Conservation (phyloP, 2,113 vertebrate species). For the Pandion haliaetus region DNA sequence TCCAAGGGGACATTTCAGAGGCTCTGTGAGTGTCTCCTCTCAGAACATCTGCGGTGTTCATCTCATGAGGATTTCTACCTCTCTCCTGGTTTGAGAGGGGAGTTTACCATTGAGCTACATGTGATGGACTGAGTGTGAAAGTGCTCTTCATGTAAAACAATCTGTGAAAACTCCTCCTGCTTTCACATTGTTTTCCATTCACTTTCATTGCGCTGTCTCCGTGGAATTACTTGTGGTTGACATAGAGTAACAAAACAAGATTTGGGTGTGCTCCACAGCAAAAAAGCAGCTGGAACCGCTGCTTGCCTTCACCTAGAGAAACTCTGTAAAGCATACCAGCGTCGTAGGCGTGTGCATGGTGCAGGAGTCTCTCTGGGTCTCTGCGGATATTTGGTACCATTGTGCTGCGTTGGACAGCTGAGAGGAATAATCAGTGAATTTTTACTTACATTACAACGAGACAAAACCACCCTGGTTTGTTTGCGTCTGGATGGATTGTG, state of each 20-base stretch:
- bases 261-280: background rate
- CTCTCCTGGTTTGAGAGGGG: background rate
- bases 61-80: background rate
- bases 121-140: background rate
- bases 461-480: background rate
- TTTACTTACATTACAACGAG: background rate
- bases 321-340: too few relatives aligned
- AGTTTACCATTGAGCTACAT: background rate
- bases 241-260: background rate
- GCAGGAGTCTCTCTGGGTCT: background rate
- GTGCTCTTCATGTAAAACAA: background rate
- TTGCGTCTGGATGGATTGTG: background rate
- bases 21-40: background rate
- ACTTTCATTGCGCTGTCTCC: background rate
- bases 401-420: background rate
- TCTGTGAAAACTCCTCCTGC: background rate
- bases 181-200: background rate
- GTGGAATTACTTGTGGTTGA: background rate
- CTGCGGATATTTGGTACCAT: background rate
- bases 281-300: background rate
- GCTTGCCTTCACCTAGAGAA: background rate
- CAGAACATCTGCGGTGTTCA: background rate
- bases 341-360: rapidly evolving
- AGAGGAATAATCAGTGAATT: background rate
- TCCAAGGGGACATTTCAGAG: background rate